phyloP scores from a whole-genome alignment of 2,113 vertebrate genomes.

The Nanorana parkeri region DNA sequence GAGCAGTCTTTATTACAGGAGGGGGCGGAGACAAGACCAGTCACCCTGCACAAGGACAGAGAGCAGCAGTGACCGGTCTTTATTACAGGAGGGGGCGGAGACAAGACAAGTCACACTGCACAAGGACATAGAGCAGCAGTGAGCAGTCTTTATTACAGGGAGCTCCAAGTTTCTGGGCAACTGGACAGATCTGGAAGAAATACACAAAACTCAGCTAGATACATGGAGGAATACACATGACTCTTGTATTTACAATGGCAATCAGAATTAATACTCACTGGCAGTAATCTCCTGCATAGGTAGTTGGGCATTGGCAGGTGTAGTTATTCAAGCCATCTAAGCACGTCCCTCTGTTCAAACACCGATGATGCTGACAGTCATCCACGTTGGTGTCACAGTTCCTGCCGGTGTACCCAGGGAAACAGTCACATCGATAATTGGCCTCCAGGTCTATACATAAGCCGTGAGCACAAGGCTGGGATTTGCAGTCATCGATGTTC shows the following conservation, averaged over 20 bases:
- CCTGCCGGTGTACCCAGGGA: constrained; percentile 80
- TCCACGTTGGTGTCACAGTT: constrained; percentile 84
- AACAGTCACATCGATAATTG: constrained; percentile 83
- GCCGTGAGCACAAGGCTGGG: constrained; percentile 79
- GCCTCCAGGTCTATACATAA: constrained; percentile 77
- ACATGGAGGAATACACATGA: too few relatives aligned
- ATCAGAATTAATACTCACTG: constrained; percentile 75
- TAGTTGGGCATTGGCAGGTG: constrained; percentile 78
- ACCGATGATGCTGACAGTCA: constrained; percentile 79
- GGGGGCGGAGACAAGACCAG: too few relatives aligned
- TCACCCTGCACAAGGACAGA: too few relatives aligned
- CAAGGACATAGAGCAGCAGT: too few relatives aligned
- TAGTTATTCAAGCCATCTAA: constrained; percentile 68
- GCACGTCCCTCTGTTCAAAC: constrained; percentile 79
- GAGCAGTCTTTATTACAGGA: too few relatives aligned
- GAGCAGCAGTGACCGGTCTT: too few relatives aligned
- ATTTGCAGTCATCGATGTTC: constrained; percentile 79
- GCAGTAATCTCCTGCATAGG: constrained; percentile 78
- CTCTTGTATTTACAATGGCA: not conserved
- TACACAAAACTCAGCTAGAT: too few relatives aligned
- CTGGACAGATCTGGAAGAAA: too few relatives aligned
- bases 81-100: too few relatives aligned
- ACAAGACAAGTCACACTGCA: too few relatives aligned
- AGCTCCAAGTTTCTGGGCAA: too few relatives aligned
- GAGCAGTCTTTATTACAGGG: too few relatives aligned